Base-by-base conservation (phyloP, 64 coral and sea anemone genomes). In the Orbicella faveolata region DNA sequence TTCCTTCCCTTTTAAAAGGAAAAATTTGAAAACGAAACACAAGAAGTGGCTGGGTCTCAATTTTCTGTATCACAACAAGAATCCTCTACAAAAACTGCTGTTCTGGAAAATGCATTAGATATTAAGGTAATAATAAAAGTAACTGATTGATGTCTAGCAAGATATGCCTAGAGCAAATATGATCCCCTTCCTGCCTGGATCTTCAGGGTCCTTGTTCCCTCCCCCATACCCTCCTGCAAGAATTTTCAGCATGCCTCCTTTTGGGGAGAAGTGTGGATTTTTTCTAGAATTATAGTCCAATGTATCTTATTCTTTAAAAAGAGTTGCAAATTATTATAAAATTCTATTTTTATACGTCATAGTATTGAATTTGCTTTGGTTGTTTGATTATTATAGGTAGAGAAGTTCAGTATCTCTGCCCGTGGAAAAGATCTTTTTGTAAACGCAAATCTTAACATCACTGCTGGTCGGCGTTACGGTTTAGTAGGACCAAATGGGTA, bases 401-500 rank as follows among this genome's bases (percentile, higher is more conserved):
- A 99, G 65, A 99, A 99, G 86, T 99, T 99, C 52, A 90, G 94
- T 76, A 99, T 99, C 57, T 99, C 97, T 44, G 97, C 97, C 20
- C 87, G 97, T 80, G 97, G 97, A 17, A 99, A 99, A 79, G 97
- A 99, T 70, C 86, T 99, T 10, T 99, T 99, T 94, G 91, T 99
- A 16, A 99, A 99, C 87, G 97, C 97, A 73, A 96, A 90, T 17
- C 59, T 99, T n/a, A 95, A 96, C 25, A 96, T 99, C 62, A 93
- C 97, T 52, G 78, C 90, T 88, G 97, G 94, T 10, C 88, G 97
- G 1, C 90, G 97, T 0, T 99, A 99, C 94, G 97, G 97, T 35
- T 89, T 99, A 66, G 97, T 99, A n/a, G 97, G 97, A 21, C 97
- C 97, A 18, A 99, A 99, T 93, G 97, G 97, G 97, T 99, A 33